A percentile compares a stretch with the other conserved stretches of the same genome.
Evolutionary conservation across 2,888 invertebrate species (phyloP).

Genomic region (Harpalus rufipes): DNA sequence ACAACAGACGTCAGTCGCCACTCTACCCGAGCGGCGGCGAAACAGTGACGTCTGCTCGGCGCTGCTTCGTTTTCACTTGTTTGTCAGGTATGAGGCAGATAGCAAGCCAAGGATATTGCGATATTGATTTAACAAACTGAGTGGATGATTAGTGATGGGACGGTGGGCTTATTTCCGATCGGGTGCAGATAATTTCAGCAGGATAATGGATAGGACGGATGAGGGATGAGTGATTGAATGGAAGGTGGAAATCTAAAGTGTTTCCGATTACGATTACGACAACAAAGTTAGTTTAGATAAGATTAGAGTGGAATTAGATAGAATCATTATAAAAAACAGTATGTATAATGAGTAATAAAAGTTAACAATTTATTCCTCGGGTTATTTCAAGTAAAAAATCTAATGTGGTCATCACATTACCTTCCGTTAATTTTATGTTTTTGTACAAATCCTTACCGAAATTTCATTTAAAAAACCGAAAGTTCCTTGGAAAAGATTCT

Average conservation of each 20-base stretch:
- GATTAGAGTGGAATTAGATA: no score
- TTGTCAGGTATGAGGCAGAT: conserved; percentile 25
- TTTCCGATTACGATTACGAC: neutral
- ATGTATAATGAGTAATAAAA: no score
- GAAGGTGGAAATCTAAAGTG: neutral
- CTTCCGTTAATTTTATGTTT: no score
- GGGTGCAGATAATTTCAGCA: neutral
- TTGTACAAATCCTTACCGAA: no score
- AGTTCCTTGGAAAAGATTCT: no score
- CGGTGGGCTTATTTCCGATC: conserved; percentile 19
- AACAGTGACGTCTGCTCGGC: conserved; percentile 27
- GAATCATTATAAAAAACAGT: no score
- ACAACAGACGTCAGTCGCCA: conserved; percentile 37
- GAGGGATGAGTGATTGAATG: neutral
- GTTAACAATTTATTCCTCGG: no score
- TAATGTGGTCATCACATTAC: no score
- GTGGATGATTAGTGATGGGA: conserved; percentile 37
- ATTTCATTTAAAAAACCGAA: no score
- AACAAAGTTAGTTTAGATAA: no score
- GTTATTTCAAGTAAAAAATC: no score
- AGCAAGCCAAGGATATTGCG: neutral
- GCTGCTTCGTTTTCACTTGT: conserved; percentile 38
- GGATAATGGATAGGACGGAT: neutral
- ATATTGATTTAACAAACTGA: conserved; percentile 42
- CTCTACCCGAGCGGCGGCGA: conserved; percentile 1